Evolutionary conservation across 2,113 vertebrate genomes (phyloP).

Genomic region (Lethenteron reissneri): DNA sequence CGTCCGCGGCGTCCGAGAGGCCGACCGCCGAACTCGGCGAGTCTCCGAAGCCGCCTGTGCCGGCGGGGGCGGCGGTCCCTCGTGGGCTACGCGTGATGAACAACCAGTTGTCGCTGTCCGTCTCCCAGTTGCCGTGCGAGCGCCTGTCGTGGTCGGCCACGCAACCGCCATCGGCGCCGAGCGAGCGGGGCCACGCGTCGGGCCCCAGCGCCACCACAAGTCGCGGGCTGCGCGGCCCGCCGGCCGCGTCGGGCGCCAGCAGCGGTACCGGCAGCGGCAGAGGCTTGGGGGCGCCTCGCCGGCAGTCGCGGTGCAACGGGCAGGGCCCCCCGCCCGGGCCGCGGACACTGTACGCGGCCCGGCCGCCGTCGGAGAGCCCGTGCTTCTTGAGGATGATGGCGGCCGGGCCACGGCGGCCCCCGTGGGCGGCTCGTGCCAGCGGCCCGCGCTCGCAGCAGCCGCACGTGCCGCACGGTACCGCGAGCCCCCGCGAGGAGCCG

Average conservation of each 20-base stretch:
- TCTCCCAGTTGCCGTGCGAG: constrained; percentile 4
- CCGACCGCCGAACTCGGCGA: no score
- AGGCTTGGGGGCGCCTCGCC: no score
- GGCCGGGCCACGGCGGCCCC: no score
- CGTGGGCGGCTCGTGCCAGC: no score
- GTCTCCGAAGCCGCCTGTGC: no score
- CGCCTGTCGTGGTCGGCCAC: not conserved
- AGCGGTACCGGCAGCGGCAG: no score
- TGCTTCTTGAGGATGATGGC: no score
- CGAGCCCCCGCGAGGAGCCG: not conserved
- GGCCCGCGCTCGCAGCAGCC: not conserved
- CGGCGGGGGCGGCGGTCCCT: no score
- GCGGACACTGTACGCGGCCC: not conserved
- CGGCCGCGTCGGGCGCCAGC: not conserved
- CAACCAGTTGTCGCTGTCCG: constrained; percentile 3
- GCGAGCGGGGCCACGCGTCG: no score
- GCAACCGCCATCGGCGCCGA: not conserved
- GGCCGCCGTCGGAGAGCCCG: no score
- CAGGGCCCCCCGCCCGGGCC: not conserved
- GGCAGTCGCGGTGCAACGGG: not conserved
- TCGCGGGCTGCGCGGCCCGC: not conserved
- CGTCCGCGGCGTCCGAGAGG: no score
- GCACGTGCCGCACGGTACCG: not conserved
- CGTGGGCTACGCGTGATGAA: not conserved
- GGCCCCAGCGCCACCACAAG: no score